Base-by-base conservation (phyloP, 2,888 invertebrate genomes). In the Pristionchus exspectatus region DNA sequence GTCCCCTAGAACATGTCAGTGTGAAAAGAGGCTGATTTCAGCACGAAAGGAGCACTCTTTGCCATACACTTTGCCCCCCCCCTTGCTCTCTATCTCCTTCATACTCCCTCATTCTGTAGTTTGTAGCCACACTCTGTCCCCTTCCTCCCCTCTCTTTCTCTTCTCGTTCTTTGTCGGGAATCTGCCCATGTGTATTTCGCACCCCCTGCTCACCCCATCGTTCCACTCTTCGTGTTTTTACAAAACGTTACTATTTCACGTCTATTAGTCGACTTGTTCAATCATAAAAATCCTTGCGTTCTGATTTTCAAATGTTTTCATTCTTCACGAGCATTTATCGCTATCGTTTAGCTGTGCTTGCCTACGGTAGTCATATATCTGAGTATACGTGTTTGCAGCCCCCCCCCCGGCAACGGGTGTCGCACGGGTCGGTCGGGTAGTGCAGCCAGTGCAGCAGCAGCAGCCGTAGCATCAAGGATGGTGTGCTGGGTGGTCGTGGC, bases 381-480 rank as follows among this genome's bases (percentile, higher is more conserved):
- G n/a, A n/a, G 10, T 50, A 50, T 7, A 50, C 1, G 14, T 27
- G n/a, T 1, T 27, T 27, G 69, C 69, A 69, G 69, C 30, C 30
- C 50, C 24, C 24, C 74, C 44, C 21, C 74, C n/a, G n/a, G 10
- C 14, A 38, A 44, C 77, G 77, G 77, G 38, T 72, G 72, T 50
- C 77, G 77, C n/a, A 77, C 77, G 77, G 77, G 77, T 77, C 77
- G 50, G 18, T n/a, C 66, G 66, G 66, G 74, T 59, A 9, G 21
- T 77, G 77, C 77, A 77, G 77, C 77, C 14, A 9, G 21, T 77
- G 77, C 77, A 77, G 77, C 77, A 77, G 44, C 44, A 7, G 77
- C 44, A 66, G 66, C 66, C 9, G 66, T n/a, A 1, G 69, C 69
- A 69, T 2, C n/a, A 77, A 2, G 4, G 66, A 66, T 66, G 30